Evolutionary conservation across 2,888 invertebrate genomes (phyloP).

Genomic region (Noctuana brunneofusca): DNA sequence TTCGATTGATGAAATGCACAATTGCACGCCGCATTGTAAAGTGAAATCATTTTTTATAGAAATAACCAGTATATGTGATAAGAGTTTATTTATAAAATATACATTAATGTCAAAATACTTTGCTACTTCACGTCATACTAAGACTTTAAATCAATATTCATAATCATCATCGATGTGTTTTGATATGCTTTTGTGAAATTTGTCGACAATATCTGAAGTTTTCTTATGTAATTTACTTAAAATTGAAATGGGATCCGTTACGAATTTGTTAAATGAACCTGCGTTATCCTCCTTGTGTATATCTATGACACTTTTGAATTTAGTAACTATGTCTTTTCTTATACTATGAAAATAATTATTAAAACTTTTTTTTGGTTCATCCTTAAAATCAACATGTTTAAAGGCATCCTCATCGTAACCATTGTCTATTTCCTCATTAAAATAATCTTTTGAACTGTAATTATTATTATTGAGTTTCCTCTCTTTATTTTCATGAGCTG

Average conservation of each 20-base stretch:
- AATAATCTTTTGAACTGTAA: not conserved
- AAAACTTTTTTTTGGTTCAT: constrained; percentile 17
- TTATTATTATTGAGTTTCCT: not conserved
- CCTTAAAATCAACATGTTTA: not conserved
- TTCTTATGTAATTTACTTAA: constrained; percentile 24
- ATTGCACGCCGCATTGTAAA: no score
- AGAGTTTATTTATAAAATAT: not conserved
- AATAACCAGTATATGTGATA: no score
- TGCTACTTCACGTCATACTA: not conserved
- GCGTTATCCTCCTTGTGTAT: constrained; percentile 14
- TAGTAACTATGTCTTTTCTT: constrained; percentile 9
- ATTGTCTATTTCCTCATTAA: constrained; percentile 11
- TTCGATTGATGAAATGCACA: no score
- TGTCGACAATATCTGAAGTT: constrained; percentile 17
- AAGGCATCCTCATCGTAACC: constrained; percentile 9
- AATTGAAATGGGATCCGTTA: constrained; percentile 15
- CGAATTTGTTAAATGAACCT: constrained; percentile 20
- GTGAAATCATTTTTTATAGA: no score
- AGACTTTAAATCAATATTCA: constrained; percentile 3
- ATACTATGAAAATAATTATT: constrained; percentile 16
- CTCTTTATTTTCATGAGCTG: not conserved
- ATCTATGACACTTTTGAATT: constrained; percentile 18
- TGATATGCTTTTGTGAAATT: constrained; percentile 14
- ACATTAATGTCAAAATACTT: not conserved
- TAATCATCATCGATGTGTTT: constrained; percentile 13